Evolutionary conservation across 2,797 vertebrate species (phyloP).

Genomic region (Antrozous pallidus): DNA sequence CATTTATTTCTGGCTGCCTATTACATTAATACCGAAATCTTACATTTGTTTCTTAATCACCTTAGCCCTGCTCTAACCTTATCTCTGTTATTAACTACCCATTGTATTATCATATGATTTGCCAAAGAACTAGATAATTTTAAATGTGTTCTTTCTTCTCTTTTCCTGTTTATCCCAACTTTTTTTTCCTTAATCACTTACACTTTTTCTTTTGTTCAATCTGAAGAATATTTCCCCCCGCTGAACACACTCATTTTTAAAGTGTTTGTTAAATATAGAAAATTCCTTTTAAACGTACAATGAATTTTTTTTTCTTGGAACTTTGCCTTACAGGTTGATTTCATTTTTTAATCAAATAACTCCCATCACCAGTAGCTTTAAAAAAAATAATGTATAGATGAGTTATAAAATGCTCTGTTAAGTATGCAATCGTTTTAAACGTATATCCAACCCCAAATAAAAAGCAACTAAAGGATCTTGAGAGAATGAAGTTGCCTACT

Average conservation of each 20-base stretch:
- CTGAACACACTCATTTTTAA: conserved; percentile 4
- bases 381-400: conserved; percentile 32
- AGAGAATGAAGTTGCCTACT: conserved; percentile 72
- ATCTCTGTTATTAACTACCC: conserved; percentile 72
- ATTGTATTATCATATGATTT: conserved; percentile 5
- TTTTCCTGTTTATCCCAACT: conserved; percentile 53
- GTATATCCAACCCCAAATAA: background rate
- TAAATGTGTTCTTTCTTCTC: conserved; percentile 18
- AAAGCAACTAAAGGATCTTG: conserved; percentile 27
- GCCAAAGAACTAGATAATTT: conserved; percentile 54
- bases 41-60: conserved; percentile 70
- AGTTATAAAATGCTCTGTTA: conserved; percentile 10
- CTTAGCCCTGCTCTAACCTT: conserved; percentile 66
- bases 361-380: background rate
- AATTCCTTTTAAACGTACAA: background rate
- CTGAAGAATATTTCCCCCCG: background rate
- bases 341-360: conserved; percentile 34
- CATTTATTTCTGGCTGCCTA: conserved; percentile 79
- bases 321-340: background rate
- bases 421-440: background rate
- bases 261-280: background rate
- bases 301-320: background rate
- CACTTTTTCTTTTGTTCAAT: conserved; percentile 34
- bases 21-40: conserved; percentile 75
- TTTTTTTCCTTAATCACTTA: background rate